Conservation (phyloP, 2,113 vertebrate species). For the Blennius ocellaris region DNA sequence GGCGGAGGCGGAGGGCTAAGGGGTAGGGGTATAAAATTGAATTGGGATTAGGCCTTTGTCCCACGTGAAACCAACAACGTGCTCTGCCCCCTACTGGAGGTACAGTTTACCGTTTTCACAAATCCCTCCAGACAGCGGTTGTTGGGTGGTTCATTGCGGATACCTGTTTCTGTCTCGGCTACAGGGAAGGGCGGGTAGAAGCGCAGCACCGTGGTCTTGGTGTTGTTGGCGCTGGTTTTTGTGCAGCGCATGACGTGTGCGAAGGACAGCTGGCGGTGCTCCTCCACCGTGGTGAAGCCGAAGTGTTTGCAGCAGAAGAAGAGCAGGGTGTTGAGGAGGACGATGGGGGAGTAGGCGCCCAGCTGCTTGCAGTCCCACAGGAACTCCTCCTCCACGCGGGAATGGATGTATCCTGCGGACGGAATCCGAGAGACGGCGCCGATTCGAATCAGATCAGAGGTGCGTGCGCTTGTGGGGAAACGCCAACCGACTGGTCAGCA, state of each 20-base stretch:
- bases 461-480: neutral
- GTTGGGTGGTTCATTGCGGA: neutral
- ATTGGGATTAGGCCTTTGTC: no score
- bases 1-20: no score
- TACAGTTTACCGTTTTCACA: no score
- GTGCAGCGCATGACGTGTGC: conserved; percentile 94
- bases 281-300: conserved; percentile 90
- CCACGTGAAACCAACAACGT: no score
- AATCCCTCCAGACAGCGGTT: neutral
- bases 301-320: conserved; percentile 99
- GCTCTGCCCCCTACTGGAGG: no score
- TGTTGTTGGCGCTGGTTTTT: conserved; percentile 87
- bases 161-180: conserved; percentile 67
- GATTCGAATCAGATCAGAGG: no score
- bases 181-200: conserved; percentile 91
- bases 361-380: conserved; percentile 98
- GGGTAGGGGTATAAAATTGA: no score
- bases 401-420: conserved; percentile 90
- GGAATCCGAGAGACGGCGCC: no score
- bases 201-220: conserved; percentile 92
- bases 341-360: conserved; percentile 96
- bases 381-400: conserved; percentile 95
- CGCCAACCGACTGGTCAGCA: fast-evolving
- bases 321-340: conserved; percentile 96
- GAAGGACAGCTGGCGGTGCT: conserved; percentile 96